Base-by-base conservation (phyloP, 2,888 invertebrate genomes). In the Tenthredo livida region DNA sequence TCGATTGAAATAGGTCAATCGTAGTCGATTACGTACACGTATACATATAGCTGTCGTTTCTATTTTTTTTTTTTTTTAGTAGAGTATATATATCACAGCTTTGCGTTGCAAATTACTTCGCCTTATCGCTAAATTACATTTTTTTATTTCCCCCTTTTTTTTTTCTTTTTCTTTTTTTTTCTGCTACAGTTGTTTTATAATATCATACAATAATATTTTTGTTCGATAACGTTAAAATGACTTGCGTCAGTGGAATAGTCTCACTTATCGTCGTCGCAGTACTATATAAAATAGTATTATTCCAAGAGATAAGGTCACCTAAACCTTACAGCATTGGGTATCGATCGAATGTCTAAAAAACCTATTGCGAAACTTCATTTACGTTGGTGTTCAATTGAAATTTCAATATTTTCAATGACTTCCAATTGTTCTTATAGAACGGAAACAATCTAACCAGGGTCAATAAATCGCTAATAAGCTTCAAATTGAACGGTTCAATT, bases 361-460 rank as follows among this genome's bases (percentile, higher is more conserved):
- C 21, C 10, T 25, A 21, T 72, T 72, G n/a, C 72, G 72, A 72
- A 40, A 72, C n/a, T 43, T 37, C 2, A 12, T 29, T 7, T 72
- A 21, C 21, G 4, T 72, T 21, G 40, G 43, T 21, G 21, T 43
- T 40, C n/a, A 72, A 72, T 40, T 72, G 10, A 25, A 43, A 21
- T 40, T 72, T 72, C 21, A n/a, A 72, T 72, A 72, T 40, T 21
- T 43, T 43, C 72, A 72, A 72, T 72, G 72, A 43, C 40, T 40
- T 1, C 9, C 72, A 72, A 72, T 72, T 43, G 25, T 72, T 17
- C 6, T 21, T 43, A n/a, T n/a, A 15, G 37, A 67, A 33, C 43
- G 72, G 72, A 72, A 72, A 40, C 21, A 5, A 40, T 43, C n/a
- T 2, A 29, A 15, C 72, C 40, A 72, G 72, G 43, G 72, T 72